Conservation (phyloP, 2,113 vertebrate species). For the Brachionichthys hirsutus region DNA sequence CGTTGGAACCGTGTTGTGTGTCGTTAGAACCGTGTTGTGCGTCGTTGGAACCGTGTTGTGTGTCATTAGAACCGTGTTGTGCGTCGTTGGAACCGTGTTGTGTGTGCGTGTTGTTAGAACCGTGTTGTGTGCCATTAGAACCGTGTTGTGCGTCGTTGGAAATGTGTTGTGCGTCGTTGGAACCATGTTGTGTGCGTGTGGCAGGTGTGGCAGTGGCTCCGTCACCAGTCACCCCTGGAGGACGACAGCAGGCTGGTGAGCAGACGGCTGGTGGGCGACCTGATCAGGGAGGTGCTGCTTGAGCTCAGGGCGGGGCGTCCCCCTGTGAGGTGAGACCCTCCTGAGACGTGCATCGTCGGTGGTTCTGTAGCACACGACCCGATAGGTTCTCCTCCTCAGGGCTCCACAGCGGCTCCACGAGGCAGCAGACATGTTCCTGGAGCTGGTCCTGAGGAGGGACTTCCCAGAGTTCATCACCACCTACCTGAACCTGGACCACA, state of each 20-base stretch:
- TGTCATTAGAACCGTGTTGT: too few relatives aligned
- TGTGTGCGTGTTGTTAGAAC: too few relatives aligned
- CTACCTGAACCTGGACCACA: constrained; percentile 76
- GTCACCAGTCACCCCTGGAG: constrained; percentile 72
- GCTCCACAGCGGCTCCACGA: constrained; percentile 52
- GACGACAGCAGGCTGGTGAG: constrained; percentile 68
- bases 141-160: too few relatives aligned
- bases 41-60: too few relatives aligned
- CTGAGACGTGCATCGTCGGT: too few relatives aligned
- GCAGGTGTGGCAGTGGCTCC: constrained; percentile 80
- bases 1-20: too few relatives aligned
- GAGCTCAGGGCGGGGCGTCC: constrained; percentile 51
- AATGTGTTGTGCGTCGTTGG: too few relatives aligned
- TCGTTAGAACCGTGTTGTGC: too few relatives aligned
- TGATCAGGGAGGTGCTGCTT: constrained; percentile 43
- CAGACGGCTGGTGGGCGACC: constrained; percentile 62
- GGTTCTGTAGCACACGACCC: too few relatives aligned
- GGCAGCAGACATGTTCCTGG: constrained; percentile 67
- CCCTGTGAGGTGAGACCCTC: constrained; percentile 50
- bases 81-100: too few relatives aligned
- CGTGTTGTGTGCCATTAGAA: too few relatives aligned
- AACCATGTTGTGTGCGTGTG: not conserved
- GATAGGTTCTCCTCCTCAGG: too few relatives aligned
- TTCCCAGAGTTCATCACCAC: constrained; percentile 80
- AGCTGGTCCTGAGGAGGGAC: constrained; percentile 72